These are phyloP conservation scores for Brassicogethes aeneus DNA, from an alignment of 2,888 invertebrate species.

Conservation along the genomic window DNA sequence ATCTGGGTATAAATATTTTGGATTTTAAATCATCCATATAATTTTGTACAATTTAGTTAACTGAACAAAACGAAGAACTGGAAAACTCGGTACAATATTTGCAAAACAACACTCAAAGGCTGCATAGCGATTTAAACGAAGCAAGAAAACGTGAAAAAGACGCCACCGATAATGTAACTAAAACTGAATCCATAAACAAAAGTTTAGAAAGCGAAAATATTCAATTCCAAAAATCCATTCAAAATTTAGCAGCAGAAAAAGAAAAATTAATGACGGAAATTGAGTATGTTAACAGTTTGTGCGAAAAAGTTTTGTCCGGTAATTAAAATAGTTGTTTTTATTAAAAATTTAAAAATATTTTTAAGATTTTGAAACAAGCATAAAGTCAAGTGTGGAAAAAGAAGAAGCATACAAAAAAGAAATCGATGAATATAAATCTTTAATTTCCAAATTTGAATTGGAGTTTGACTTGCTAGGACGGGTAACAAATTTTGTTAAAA, in stretches of 20 bases:
- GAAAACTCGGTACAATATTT: constrained; percentile 26
- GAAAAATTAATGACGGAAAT: constrained; percentile 18
- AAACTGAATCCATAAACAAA: too few relatives aligned
- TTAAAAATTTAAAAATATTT: constrained; percentile 1
- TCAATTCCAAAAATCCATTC: constrained; percentile 11
- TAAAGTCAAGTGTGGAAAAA: constrained; percentile 17
- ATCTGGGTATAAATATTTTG: too few relatives aligned
- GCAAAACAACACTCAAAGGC: constrained; percentile 30
- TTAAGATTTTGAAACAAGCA: constrained; percentile 21
- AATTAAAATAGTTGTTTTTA: constrained; percentile 2
- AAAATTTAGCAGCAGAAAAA: constrained; percentile 18
- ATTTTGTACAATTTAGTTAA: constrained; percentile 14
- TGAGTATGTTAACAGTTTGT: constrained; percentile 17
- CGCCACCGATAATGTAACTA: too few relatives aligned
- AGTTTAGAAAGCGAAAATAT: constrained; percentile 10
- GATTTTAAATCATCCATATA: background rate
- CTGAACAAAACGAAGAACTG: constrained; percentile 24
- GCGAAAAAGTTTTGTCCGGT: constrained; percentile 24
- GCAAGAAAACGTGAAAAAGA: constrained; percentile 26
- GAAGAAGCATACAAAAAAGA: constrained; percentile 21
- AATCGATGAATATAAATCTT: constrained; percentile 17
- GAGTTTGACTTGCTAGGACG: constrained; percentile 13
- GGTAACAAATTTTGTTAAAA: constrained; percentile 4
- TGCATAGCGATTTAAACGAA: constrained; percentile 28
- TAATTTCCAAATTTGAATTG: constrained; percentile 11